Evolutionary conservation across 1,140 invertebrate species (phyloP).

Genomic region (Drosophila paulistorum): DNA sequence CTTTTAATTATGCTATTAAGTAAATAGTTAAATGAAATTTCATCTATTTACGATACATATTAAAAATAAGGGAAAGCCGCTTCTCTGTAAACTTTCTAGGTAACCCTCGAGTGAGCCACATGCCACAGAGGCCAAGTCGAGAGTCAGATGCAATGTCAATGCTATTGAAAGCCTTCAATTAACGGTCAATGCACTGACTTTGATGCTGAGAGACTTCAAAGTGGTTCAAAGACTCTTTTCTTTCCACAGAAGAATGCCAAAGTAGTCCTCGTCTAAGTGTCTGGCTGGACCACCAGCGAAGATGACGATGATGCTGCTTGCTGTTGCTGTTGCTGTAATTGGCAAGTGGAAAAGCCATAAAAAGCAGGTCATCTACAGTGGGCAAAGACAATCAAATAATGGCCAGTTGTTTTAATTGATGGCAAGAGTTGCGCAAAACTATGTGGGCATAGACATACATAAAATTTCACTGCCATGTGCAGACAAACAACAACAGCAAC

Average conservation of each 20-base stretch:
- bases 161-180: slow-evolving; percentile 67
- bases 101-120: background rate
- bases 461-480: slow-evolving; percentile 72
- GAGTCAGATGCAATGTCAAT: slow-evolving; percentile 67
- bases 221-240: slow-evolving; percentile 65
- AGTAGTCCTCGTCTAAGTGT: slow-evolving; percentile 59
- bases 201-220: slow-evolving; percentile 30
- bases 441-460: slow-evolving; percentile 46
- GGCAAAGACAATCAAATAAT: slow-evolving; percentile 73
- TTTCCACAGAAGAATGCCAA: slow-evolving; percentile 71
- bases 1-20: too few relatives aligned
- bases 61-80: too few relatives aligned
- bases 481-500: slow-evolving; percentile 4
- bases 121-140: background rate
- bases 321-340: slow-evolving; percentile 62
- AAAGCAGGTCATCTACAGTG: slow-evolving; percentile 69
- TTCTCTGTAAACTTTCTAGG: background rate
- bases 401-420: slow-evolving; percentile 74
- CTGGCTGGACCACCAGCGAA: slow-evolving; percentile 39
- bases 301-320: slow-evolving; percentile 16
- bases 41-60: too few relatives aligned
- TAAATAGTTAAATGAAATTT: too few relatives aligned
- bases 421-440: slow-evolving; percentile 25
- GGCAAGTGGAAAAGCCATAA: slow-evolving; percentile 78
- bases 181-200: slow-evolving; percentile 65